Conservation (phyloP, 2,113 vertebrate species). For the Bufo bufo region DNA sequence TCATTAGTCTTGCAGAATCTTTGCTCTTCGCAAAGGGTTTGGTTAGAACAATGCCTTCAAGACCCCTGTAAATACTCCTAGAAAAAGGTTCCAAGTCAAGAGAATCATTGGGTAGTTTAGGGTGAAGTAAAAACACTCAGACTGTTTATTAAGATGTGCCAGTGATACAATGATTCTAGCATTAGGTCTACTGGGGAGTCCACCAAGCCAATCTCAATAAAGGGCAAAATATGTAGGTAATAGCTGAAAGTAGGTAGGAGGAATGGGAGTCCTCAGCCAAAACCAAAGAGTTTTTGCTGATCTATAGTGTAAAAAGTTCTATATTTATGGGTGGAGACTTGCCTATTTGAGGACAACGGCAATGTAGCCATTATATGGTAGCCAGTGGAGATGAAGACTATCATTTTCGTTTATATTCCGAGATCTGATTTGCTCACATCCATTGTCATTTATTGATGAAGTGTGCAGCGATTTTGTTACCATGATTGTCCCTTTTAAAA, state of each 20-base stretch:
- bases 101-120: background rate
- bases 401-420: background rate
- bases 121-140: too few species aligned
- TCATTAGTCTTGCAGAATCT: background rate
- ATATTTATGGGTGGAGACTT: background rate
- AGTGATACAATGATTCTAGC: background rate
- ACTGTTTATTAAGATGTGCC: too few species aligned
- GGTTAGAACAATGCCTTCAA: background rate
- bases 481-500: conserved; percentile 18
- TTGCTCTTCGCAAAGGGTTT: background rate
- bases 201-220: background rate
- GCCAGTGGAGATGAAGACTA: background rate
- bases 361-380: background rate
- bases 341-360: background rate
- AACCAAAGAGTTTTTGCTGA: background rate
- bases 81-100: background rate
- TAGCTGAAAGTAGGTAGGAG: background rate
- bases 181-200: background rate
- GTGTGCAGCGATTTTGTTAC: background rate
- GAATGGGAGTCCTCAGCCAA: background rate
- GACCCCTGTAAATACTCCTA: background rate
- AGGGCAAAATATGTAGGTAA: background rate
- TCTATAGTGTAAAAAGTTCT: background rate
- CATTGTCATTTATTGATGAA: background rate
- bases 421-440: background rate